Base-by-base conservation (phyloP, 2,113 vertebrate genomes). In the Petrocephalus zakoni region DNA sequence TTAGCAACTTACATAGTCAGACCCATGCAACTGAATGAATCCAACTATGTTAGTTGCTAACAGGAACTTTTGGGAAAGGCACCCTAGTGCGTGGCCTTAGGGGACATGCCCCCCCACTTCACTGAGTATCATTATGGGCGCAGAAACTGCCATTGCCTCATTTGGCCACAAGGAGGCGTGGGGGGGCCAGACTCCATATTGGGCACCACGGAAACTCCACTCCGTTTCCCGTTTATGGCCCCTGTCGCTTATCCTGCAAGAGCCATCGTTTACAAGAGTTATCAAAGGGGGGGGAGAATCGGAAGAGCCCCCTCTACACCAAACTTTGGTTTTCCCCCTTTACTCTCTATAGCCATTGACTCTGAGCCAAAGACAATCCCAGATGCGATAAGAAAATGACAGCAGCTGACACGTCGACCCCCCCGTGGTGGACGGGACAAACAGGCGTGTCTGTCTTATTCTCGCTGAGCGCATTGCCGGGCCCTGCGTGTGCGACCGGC, bases 401-500 rank as follows among this genome's bases (percentile, higher is more conserved):
- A 89, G 92, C 90, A 90, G 93, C 94, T 93, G 93, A 94, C 92
- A 93, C 92, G 94, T 92, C 91, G 91, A n/a, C n/a, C 93, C 92
- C 89, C 91, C 93, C 92, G 90, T 88, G 91, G 93, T 17, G 13
- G 84, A 8, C 55, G 7, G 46, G 4, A 91, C 91, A 94, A 92
- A 94, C 94, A 93, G 94, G 89, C 89, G 68, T 52, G 86, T 93
- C 91, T 92, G 92, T 89, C 90, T 58, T 78, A 17, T 42, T 37
- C 68, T 5, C 0, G 5, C 2, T 11, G 11, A 37, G 2, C 2
- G 5, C 10, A 1, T 92, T 90, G 90, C 92, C 94, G 93, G 91
- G 90, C 89, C 90, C 88, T 25, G 4, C 29, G 6, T 1, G 81
- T 91, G 92, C 91, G 91, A 93, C 82, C 92, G 88, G 87, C 90